Evolutionary conservation across 2,113 vertebrate species (phyloP), one percentile per base, ranked within the genome.

Genomic region (Passer domesticus): DNA sequence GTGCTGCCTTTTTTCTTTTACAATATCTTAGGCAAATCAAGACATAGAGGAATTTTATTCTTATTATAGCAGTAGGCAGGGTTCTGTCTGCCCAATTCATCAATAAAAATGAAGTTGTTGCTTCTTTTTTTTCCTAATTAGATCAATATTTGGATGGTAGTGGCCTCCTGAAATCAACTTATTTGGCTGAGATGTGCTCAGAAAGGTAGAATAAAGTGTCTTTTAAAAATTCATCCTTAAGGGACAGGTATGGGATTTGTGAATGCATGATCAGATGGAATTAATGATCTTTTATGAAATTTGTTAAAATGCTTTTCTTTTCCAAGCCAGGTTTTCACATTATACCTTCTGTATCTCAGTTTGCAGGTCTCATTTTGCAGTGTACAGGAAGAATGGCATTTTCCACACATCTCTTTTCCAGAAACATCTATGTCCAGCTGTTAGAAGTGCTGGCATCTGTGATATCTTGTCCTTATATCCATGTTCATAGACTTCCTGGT

Each of bases 381-480:
- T 6, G 11, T 50, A 18, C 9, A 50, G 13, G 13, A 82, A 24
- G 3, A 58, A 23, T 37, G n/a, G 4, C 7, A 25, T 37, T 87
- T 88, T 41, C 23, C 22, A 15, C 9, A 8, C 1, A 5, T 39
- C 19, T 68, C 14, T 15, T 59, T 75, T 79, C 47, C 35, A 68
- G 62, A 70, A 83, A 59, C 2, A 37, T 5, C 1, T 20, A 3
- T 8, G 4, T 49, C n/a, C 24, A 11, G 21, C 7, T 1, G 0
- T 46, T 4, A 63, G 6, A 53, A 27, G 3, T 39, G 11, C 6
- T 55, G 35, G 2, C 14, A 41, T 55, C 27, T 41, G 9, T 39
- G 31, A 7, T 27, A 62, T 15, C 37, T 70, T 58, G 5, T 11
- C 24, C 31, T 2, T 11, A 27, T 49, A 35, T 27, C 27, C 0